phyloP scores from a whole-genome alignment of 2,888 invertebrate genomes.

The Cerastis leucographa region DNA sequence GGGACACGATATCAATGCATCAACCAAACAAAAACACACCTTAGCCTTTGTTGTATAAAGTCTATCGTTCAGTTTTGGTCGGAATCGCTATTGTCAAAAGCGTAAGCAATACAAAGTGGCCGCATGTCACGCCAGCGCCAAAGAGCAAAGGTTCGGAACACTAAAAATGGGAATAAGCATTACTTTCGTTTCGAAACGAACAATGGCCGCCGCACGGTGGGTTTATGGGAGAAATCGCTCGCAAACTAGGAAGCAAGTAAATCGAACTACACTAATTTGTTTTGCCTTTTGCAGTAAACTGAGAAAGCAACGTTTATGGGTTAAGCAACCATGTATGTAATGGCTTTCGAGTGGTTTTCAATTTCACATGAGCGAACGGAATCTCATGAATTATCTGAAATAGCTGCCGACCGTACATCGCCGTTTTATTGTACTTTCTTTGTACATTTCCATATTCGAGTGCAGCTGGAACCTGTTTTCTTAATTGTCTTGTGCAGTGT shows the following conservation, averaged over 20 bases:
- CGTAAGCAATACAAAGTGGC: constrained; percentile 73
- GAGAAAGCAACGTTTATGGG: constrained; percentile 78
- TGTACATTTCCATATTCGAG: constrained; percentile 48
- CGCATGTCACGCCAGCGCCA: constrained; percentile 78
- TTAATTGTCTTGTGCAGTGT: constrained; percentile 52
- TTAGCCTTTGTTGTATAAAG: constrained; percentile 45
- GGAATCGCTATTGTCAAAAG: constrained; percentile 70
- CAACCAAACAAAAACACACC: constrained; percentile 58
- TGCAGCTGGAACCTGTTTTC: constrained; percentile 37
- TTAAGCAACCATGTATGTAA: constrained; percentile 75
- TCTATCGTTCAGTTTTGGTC: constrained; percentile 34
- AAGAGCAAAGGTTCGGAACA: constrained; percentile 82
- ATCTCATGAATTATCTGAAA: constrained; percentile 64
- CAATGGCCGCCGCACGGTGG: constrained; percentile 76
- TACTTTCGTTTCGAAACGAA: constrained; percentile 74
- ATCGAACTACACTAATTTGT: constrained; percentile 85
- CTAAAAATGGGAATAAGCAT: constrained; percentile 86
- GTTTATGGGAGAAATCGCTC: constrained; percentile 80
- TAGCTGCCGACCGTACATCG: constrained; percentile 49
- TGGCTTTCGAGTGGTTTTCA: constrained; percentile 70
- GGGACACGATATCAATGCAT: constrained; percentile 68
- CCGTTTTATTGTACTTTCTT: constrained; percentile 62
- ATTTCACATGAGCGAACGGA: constrained; percentile 69
- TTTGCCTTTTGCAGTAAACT: constrained; percentile 84
- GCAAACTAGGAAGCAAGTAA: constrained; percentile 80